Base-by-base conservation (phyloP, 2,113 vertebrate species). In the Channa argus region DNA sequence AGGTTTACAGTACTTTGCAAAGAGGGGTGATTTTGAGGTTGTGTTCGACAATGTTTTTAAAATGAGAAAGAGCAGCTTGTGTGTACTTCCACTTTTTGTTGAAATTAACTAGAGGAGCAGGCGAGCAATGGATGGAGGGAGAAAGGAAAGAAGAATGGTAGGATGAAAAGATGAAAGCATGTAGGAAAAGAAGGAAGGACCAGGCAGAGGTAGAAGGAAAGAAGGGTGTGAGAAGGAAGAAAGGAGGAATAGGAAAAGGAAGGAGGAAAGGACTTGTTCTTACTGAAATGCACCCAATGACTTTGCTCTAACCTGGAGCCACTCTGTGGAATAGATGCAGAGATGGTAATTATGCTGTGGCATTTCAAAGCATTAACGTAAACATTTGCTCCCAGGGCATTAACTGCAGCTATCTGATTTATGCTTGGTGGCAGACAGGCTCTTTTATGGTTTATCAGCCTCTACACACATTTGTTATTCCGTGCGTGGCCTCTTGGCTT, bases 361-460 rank as follows among this genome's bases (percentile, higher is more conserved):
- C 77, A 79, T 86, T 83, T 89, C 74, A 77, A 82, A 89, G 75
- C 73, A 50, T 72, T 36, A 83, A 81, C 11, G 15, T 79, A 82
- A 86, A 91, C 73, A 85, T 88, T 85, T 75, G 71, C 79, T 84
- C 62, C 55, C 38, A 78, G 68, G 79, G 79, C 71, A 74, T 61
- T 77, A 83, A 86, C 67, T 80, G 47, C 84, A 69, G 70, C 61
- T 65, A 79, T 84, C 53, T 84, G 81, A 90, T 85, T 76, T 39
- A 83, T 79, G 74, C 64, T 47, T 8, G 53, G 73, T 38, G 44
- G 74, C 76, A 73, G 67, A 79, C 56, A 47, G 59, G 45, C 58
- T 78, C 8, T 70, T 68, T 78, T 68, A 74, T 79, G 15, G 64
- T 60, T 88, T 86, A 86, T 85, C 83, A 67, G 83, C 54, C 65